These are phyloP conservation scores for Neocloeon triangulifer DNA, from an alignment of 1,140 invertebrate genomes.

Conservation along the genomic window DNA sequence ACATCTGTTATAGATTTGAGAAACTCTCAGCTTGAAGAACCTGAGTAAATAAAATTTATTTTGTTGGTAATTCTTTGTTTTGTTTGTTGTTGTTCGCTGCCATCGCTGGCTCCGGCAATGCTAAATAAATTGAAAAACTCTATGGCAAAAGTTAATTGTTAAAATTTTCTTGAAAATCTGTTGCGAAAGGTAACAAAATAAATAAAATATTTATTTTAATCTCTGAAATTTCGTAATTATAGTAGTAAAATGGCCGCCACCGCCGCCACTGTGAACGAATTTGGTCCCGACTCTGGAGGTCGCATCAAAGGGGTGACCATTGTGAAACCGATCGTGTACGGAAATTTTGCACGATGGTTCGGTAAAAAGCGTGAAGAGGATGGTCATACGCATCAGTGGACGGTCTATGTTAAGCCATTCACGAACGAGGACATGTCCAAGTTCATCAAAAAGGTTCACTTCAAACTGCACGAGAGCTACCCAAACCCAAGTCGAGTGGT, in stretches of 20 bases:
- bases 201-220: too few species aligned
- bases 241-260: conserved; percentile 31
- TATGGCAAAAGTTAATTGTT: too few species aligned
- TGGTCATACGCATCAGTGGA: conserved; percentile 98
- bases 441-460: conserved; percentile 93
- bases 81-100: too few species aligned
- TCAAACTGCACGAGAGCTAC: conserved; percentile 96
- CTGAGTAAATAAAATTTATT: too few species aligned
- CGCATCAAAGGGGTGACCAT: conserved; percentile 57
- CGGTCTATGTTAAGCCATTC: conserved; percentile 91
- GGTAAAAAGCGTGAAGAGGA: conserved; percentile 96
- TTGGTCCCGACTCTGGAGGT: conserved; percentile 59
- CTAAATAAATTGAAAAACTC: too few species aligned
- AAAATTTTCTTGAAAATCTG: too few species aligned
- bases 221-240: too few species aligned
- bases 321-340: conserved; percentile 92
- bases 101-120: too few species aligned
- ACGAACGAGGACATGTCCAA: conserved; percentile 81
- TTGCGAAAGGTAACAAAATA: too few species aligned
- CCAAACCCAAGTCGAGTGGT: conserved; percentile 82
- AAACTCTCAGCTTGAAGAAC: too few species aligned
- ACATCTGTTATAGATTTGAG: too few species aligned
- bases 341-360: conserved; percentile 87
- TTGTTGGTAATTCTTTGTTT: too few species aligned
- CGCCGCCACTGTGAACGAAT: conserved; percentile 44